Base-by-base conservation (phyloP, 2,888 invertebrate genomes). In the Dioctria rufipes region DNA sequence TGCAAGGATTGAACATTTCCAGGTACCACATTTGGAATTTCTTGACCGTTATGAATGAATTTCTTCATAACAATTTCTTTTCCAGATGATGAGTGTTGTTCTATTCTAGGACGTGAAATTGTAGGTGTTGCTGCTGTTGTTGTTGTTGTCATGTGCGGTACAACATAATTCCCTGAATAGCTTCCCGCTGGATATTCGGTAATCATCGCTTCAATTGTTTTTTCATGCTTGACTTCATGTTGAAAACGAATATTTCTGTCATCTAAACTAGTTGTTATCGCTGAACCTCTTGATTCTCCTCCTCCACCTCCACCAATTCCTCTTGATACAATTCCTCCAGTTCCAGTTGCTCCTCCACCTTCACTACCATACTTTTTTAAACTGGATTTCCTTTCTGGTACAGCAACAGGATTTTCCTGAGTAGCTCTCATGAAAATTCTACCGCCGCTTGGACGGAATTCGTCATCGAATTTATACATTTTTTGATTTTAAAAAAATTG, bases 251-350 rank as follows among this genome's bases (percentile, higher is more conserved):
- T 85, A 81, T 86, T 87, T 3, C 85, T 84, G 81, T 87, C 88
- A 83, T 89, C 89, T 82, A 92, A 87, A 85, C 91, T 92, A 49
- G 92, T 92, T 58, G 92, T 92, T 82, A 92, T 92, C 11, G 92
- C 91, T 5, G 92, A 91, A n/a, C 92, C 92, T 63, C 91, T 91
- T 11, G 83, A 82, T 80, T 84, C 82, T 61, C 85, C 86, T 69
- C 83, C 84, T 67, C 84, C 11, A 25, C 25, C 25, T 25, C 25
- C 25, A 25, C 25, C 25, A 25, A 25, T 25, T n/a, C 42, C 25
- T 60, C n/a, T 58, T 90, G 87, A 85, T 91, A 90, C 46, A 13
- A 46, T 13, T 9, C 4, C 46, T 11, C 39, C 54, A 5, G 25
- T 25, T 25, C 25, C 25, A 25, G 0, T 25, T 25, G 25, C 25